phyloP scores from a whole-genome alignment of 2,888 invertebrate species.

The Philereme transversata region DNA sequence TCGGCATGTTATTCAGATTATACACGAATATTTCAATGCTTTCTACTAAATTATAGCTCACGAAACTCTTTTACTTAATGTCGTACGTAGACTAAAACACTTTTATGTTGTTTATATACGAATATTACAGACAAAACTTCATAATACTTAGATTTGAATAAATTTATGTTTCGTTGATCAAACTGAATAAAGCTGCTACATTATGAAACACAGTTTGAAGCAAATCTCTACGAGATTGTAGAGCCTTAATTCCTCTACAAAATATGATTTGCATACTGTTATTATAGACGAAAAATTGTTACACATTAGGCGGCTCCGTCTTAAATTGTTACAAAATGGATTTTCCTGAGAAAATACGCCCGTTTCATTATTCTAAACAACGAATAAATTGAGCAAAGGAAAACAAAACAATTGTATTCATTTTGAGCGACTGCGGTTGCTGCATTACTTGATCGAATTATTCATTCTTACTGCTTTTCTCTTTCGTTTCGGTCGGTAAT shows the following conservation, averaged over 20 bases:
- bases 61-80: slow-evolving; percentile 79
- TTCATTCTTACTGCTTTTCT: slow-evolving; percentile 62
- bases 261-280: slow-evolving; percentile 64
- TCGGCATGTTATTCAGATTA: slow-evolving; percentile 84
- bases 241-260: slow-evolving; percentile 35
- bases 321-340: slow-evolving; percentile 79
- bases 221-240: slow-evolving; percentile 32
- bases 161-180: slow-evolving; percentile 22
- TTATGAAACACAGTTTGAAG: slow-evolving; percentile 29
- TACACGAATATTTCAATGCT: slow-evolving; percentile 84
- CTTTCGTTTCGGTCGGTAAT: slow-evolving; percentile 41
- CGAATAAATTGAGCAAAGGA: slow-evolving; percentile 78
- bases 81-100: slow-evolving; percentile 58
- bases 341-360: slow-evolving; percentile 75
- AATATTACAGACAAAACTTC: slow-evolving; percentile 17
- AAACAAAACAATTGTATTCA: slow-evolving; percentile 81
- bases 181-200: slow-evolving; percentile 29
- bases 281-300: slow-evolving; percentile 75
- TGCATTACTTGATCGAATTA: slow-evolving; percentile 79
- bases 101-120: slow-evolving; percentile 25
- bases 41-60: slow-evolving; percentile 83
- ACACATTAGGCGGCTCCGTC: slow-evolving; percentile 71
- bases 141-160: slow-evolving; percentile 15
- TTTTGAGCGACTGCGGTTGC: slow-evolving; percentile 74
- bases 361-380: slow-evolving; percentile 81